Percentiles rank a stretch among this genome's conserved stretches.
phyloP scores from a whole-genome alignment of 2,113 vertebrate genomes.

The Trinectes maculatus region DNA sequence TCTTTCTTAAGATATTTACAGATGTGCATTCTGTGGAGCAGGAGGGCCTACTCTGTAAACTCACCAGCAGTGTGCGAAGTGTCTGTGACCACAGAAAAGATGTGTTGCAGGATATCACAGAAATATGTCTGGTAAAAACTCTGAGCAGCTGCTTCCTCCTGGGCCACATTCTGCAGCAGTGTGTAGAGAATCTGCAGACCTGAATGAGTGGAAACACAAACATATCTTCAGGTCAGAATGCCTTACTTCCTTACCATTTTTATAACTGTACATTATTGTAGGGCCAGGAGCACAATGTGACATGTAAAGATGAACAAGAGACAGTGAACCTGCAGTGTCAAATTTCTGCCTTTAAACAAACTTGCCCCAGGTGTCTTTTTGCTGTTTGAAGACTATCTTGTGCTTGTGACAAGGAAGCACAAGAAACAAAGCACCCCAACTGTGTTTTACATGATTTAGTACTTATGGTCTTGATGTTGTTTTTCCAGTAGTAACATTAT shows the following conservation, averaged over 20 bases:
- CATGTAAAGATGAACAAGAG: background rate
- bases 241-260: background rate
- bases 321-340: background rate
- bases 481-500: slow-evolving; percentile 4
- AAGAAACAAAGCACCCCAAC: background rate
- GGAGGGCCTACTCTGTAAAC: background rate
- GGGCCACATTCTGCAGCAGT: slow-evolving; percentile 95
- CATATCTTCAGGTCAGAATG: background rate
- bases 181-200: slow-evolving; percentile 98
- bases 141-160: slow-evolving; percentile 97
- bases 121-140: slow-evolving; percentile 99
- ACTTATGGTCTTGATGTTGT: background rate
- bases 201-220: slow-evolving; percentile 53
- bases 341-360: slow-evolving; percentile 2
- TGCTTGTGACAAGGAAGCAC: too few species aligned
- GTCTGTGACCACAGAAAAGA: slow-evolving; percentile 98
- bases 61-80: slow-evolving; percentile 98
- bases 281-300: background rate
- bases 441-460: background rate
- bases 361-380: background rate
- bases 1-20: background rate
- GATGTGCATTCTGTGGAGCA: background rate
- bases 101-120: slow-evolving; percentile 98
- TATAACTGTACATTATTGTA: background rate
- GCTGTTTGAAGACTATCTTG: background rate